Conservation (phyloP, 2,797 vertebrate genomes). For the Phataginus tricuspis region DNA sequence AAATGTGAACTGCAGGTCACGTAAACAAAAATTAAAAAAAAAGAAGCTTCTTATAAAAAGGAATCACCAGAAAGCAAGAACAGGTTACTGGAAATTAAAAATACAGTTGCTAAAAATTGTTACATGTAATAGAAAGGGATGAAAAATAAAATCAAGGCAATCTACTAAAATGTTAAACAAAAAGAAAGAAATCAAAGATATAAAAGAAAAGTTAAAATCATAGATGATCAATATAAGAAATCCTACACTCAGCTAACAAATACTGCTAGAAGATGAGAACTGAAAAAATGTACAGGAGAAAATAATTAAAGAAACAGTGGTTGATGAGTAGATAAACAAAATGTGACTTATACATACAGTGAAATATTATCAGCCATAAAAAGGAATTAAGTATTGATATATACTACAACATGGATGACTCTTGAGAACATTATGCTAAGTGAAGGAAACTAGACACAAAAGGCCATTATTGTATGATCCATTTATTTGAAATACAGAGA, state of each 20-base stretch:
- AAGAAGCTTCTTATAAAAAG: background rate
- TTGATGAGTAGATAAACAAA: background rate
- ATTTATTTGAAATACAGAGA: background rate
- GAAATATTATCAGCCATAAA: background rate
- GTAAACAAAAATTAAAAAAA: background rate
- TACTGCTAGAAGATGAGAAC: background rate
- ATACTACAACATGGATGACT: no score
- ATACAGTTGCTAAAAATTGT: background rate
- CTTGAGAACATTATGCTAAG: background rate
- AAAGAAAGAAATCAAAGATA: conserved; percentile 22
- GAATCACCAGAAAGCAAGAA: background rate
- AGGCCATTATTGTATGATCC: background rate
- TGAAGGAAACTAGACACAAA: background rate
- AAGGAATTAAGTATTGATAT: background rate
- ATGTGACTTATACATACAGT: background rate
- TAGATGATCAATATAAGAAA: background rate
- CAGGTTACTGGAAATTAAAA: background rate
- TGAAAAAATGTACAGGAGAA: background rate
- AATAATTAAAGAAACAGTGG: background rate
- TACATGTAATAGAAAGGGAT: background rate
- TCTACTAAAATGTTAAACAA: conserved; percentile 37
- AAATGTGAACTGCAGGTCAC: background rate
- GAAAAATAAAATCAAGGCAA: conserved; percentile 35
- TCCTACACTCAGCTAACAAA: background rate
- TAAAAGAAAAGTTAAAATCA: background rate